Percentiles rank a stretch among this genome's conserved stretches.
Evolutionary conservation across 92 coral and sea anemone genomes (phyloP).

Genomic region (Porites rus): DNA sequence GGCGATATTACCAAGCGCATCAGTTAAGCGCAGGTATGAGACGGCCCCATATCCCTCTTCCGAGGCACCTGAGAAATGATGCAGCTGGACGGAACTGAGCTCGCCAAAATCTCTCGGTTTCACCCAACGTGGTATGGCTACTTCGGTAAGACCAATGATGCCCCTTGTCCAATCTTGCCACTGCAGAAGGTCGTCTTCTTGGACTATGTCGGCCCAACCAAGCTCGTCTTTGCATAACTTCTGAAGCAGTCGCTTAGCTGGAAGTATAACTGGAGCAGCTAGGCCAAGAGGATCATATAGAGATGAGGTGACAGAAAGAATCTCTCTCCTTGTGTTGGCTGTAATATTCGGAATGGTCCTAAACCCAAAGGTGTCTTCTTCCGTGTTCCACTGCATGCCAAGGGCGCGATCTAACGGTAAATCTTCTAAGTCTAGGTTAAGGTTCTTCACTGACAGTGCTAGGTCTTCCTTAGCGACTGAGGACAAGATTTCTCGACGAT

Average conservation of each 20-base stretch:
- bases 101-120: conserved; percentile 1
- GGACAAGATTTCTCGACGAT: conserved; percentile 19
- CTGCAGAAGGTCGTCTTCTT: not conserved
- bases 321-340: too few relatives aligned
- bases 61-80: conserved; percentile 47
- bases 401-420: too few relatives aligned
- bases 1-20: not conserved
- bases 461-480: conserved; percentile 10
- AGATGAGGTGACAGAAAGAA: too few relatives aligned
- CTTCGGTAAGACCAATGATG: conserved; percentile 7
- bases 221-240: conserved; percentile 32
- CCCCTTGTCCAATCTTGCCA: conserved; percentile 19
- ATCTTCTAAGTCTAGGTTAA: too few relatives aligned
- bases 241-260: conserved; percentile 32
- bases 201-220: conserved; percentile 49
- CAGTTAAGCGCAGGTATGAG: conserved; percentile 16
- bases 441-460: conserved; percentile 16
- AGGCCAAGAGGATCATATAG: conserved; percentile 52
- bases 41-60: conserved; percentile 47
- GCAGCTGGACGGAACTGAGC: conserved; percentile 20
- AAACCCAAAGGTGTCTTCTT: conserved; percentile 33
- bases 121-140: conserved; percentile 38
- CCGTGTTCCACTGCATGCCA: conserved; percentile 36
- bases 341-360: too few relatives aligned
- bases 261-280: conserved; percentile 48